Base-by-base conservation (phyloP, 92 coral and sea anemone genomes). In the Parazoanthus swiftii region DNA sequence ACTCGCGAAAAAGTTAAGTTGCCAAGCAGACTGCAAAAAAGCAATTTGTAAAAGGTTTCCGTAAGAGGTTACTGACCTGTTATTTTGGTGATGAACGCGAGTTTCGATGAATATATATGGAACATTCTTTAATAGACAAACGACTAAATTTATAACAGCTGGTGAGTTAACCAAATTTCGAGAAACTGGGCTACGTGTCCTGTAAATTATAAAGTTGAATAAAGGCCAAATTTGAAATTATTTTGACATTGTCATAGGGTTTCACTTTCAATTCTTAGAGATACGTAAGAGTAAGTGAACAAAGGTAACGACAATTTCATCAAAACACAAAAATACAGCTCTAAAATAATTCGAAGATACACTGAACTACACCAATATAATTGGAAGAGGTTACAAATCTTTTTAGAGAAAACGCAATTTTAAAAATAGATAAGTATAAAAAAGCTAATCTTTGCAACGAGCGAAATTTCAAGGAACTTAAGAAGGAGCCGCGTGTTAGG, bases 361-460 rank as follows among this genome's bases (percentile, higher is more conserved):
- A 71, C 29, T 46, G 67, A 48, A 48, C 46, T 71, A 46, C 71
- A 20, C 29, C 10, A 84, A n/a, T n/a, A n/a, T n/a, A n/a, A 48
- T 84, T 72, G n/a, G 18, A 46, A 25, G 87, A 46, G 18, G 79
- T 46, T 48, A 68, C 74, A 84, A 84, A 23, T 71, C 16, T 26
- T 70, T 84, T 46, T 38, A 38, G 66, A 35, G 43, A 29, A 54
- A 46, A 18, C 39, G 65, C 43, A 68, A 71, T 63, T 29, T 50
- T 68, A 15, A 8, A 71, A 79, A 79, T 44, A 46, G 23, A n/a
- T 23, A 79, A 79, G 65, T 54, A 29, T 14, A 67, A 79, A 58
- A 44, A 8, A 77, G 59, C 81, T 43, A 74, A 35, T 36, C 39
- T 13, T 33, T 39, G 26, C 56, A 67, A 15, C 23, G 67, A 46